Percentiles rank a stretch among this genome's conserved stretches.
Evolutionary conservation across 2,113 vertebrate species (phyloP).

Genomic region (Prunella himalayana): DNA sequence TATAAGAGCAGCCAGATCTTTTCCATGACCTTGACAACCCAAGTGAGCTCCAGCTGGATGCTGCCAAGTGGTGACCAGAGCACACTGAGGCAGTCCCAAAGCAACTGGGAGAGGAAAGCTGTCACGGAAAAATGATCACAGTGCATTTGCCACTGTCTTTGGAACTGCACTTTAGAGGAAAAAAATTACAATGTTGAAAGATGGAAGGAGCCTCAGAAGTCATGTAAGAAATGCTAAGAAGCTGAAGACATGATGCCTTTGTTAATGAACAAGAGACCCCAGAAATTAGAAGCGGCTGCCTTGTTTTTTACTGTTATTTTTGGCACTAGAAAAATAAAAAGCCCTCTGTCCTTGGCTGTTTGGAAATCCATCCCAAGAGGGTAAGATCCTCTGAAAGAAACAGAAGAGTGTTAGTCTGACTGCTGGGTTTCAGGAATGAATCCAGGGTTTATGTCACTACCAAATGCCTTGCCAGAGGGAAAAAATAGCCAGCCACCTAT

Average conservation of each 20-base stretch:
- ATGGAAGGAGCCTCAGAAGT: background rate
- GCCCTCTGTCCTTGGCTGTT: background rate
- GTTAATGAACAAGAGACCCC: background rate
- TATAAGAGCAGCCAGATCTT: background rate
- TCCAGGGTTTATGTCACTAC: constrained; percentile 1
- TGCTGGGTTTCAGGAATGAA: background rate
- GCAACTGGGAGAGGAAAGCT: background rate
- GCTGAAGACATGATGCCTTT: background rate
- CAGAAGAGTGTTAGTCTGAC: background rate
- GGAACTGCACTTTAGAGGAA: background rate
- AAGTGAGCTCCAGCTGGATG: background rate
- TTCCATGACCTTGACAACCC: background rate
- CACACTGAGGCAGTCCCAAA: background rate
- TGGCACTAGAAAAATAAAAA: background rate
- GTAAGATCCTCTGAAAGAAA: constrained; percentile 21
- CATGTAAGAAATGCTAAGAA: background rate
- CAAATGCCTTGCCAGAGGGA: background rate
- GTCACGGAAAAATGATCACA: background rate
- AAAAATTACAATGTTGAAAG: background rate
- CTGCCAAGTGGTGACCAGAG: background rate
- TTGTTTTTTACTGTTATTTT: background rate
- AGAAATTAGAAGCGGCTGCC: background rate
- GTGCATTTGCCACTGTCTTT: background rate
- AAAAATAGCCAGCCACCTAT: background rate
- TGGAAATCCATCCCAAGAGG: background rate